Base-by-base conservation (phyloP, 2,797 vertebrate species). In the Pantherophis vulpinus region DNA sequence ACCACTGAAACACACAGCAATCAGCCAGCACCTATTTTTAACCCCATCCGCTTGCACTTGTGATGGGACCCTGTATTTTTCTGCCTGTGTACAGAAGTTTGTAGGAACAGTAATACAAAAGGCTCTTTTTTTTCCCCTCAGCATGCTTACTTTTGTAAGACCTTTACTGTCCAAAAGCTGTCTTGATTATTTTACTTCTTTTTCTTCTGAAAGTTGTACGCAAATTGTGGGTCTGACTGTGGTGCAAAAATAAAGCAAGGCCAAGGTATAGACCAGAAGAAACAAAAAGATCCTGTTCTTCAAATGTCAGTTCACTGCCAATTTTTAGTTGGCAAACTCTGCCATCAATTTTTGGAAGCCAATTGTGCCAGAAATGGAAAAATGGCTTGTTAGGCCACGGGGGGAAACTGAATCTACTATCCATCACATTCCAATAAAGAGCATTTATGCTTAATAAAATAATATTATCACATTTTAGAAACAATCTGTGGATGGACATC, bases 221-320 rank as follows among this genome's bases (percentile, higher is more conserved):
- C 74, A 83, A 83, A 83, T 47, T 83, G 74, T 47, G 37, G 37
- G 74, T 83, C 37, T 83, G 74, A 83, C 74, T 47, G 20, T 83
- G 74, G 74, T 60, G 42, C 5, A 63, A 93, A 93, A 93, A 54
- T 86, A 18, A 87, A 87, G 89, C 86, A 93, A 91, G 89, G 90
- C 56, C 88, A 1, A 83, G 32, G 95, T 87, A 91, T 60, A 86
- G 91, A 94, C 91, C 93, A 55, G 92, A 87, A 95, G 83, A 93
- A 89, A 89, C 0, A 90, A 93, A 92, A 89, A 47, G 90, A 93
- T 87, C 37, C 74, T 83, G 74, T 83, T 83, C 74, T 83, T 83
- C 37, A 47, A 83, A 47, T 83, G 37, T 83, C 74, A 23, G 4
- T 83, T 79, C 9, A 47, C 74, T 83, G 74, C 74, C 74, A 83